Conservation (phyloP, 2,797 vertebrate genomes). For the Crax fasciolata region DNA sequence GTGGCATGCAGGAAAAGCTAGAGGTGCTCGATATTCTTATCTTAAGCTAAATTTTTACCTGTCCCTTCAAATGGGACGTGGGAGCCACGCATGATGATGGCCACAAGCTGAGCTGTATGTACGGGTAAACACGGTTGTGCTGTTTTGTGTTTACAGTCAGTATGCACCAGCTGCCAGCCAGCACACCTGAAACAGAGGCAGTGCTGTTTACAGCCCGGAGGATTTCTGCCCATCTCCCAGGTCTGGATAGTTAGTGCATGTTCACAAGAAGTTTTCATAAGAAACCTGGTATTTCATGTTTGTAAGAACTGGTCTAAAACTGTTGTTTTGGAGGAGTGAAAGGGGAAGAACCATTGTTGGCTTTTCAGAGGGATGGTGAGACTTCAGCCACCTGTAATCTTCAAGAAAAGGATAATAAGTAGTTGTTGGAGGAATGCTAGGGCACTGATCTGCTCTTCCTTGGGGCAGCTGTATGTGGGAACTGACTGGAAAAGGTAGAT, state of each 20-base stretch:
- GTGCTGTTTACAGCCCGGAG: neutral
- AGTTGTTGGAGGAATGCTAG: neutral
- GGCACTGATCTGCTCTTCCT: neutral
- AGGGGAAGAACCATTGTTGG: neutral
- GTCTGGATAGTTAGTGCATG: neutral
- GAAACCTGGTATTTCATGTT: neutral
- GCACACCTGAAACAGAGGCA: conserved; percentile 7
- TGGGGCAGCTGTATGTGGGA: neutral
- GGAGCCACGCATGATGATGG: neutral
- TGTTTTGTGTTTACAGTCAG: neutral
- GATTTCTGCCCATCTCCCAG: neutral
- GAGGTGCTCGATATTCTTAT: neutral
- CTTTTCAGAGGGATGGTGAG: neutral
- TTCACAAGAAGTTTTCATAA: neutral
- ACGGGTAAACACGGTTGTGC: neutral
- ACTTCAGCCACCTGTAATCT: neutral
- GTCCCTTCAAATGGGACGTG: neutral
- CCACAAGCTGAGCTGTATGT: conserved; percentile 16
- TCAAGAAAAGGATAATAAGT: neutral
- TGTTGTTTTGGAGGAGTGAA: neutral
- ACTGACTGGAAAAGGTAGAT: neutral
- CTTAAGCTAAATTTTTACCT: conserved; percentile 23
- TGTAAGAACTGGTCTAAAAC: neutral
- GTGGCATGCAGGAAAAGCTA: conserved; percentile 4
- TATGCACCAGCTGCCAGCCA: neutral